Evolutionary conservation across 2,888 invertebrate genomes (phyloP).

Genomic region (Oxytorus armatus): DNA sequence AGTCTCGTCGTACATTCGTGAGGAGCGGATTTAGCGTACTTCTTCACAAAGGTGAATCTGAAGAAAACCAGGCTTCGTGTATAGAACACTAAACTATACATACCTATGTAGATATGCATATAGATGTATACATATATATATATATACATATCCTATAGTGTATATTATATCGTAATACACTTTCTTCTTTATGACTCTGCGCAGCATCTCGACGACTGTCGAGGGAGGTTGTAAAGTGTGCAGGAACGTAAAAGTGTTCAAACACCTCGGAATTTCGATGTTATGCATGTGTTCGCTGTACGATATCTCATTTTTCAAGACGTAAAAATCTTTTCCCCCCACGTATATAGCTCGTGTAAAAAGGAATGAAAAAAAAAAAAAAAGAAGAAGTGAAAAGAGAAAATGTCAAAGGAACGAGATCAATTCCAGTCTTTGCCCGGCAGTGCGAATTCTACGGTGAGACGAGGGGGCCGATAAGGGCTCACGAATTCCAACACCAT

Average conservation of each 20-base stretch:
- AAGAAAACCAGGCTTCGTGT: constrained; percentile 37
- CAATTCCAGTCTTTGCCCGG: no score
- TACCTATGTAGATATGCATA: background rate
- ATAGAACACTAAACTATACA: constrained; percentile 9
- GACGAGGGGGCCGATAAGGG: background rate
- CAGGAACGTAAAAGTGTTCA: constrained; percentile 47
- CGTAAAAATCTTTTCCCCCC: constrained; percentile 11
- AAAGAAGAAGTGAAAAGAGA: constrained; percentile 3
- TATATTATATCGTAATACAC: constrained; percentile 56
- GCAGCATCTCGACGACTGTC: constrained; percentile 54
- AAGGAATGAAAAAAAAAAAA: background rate
- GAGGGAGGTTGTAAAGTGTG: constrained; percentile 61
- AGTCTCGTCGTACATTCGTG: constrained; percentile 41
- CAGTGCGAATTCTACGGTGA: no score
- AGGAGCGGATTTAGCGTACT: constrained; percentile 52
- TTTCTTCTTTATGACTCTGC: constrained; percentile 65
- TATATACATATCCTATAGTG: background rate
- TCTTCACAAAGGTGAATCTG: constrained; percentile 68
- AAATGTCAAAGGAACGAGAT: no score
- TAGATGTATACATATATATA: background rate
- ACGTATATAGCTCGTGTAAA: background rate
- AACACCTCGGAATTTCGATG: constrained; percentile 29
- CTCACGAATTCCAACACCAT: background rate
- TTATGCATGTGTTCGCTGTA: constrained; percentile 24
- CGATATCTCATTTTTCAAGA: constrained; percentile 22